A percentile compares a stretch with the other conserved stretches of the same genome.
Evolutionary conservation across 2,888 invertebrate genomes (phyloP).

Genomic region (Apeira syringaria): DNA sequence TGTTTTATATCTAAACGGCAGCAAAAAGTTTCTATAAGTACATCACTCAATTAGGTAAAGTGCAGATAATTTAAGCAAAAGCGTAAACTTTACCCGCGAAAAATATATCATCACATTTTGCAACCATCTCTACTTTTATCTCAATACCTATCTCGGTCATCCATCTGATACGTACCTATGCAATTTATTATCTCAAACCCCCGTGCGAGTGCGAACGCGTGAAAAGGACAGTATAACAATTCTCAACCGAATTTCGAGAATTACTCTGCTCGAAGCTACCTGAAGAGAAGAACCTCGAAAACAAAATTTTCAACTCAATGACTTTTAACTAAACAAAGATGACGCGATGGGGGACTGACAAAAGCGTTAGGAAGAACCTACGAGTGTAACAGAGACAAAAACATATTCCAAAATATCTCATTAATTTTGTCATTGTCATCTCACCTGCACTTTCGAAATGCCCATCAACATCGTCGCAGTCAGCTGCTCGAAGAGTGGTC

Average conservation of each 20-base stretch:
- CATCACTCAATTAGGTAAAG: too few relatives aligned
- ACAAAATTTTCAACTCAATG: slow-evolving; percentile 56
- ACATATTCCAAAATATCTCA: slow-evolving; percentile 63
- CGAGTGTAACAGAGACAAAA: slow-evolving; percentile 70
- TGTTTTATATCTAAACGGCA: too few relatives aligned
- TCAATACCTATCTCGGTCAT: slow-evolving; percentile 44
- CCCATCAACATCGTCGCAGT: slow-evolving; percentile 87
- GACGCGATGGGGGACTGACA: slow-evolving; percentile 65
- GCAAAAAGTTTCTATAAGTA: too few relatives aligned
- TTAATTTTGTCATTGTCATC: slow-evolving; percentile 57
- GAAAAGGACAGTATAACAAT: slow-evolving; percentile 43
- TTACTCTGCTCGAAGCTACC: slow-evolving; percentile 46
- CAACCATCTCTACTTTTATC: neutral
- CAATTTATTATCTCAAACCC: slow-evolving; percentile 46
- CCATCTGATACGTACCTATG: slow-evolving; percentile 12
- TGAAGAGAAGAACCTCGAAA: slow-evolving; percentile 59
- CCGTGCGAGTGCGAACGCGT: slow-evolving; percentile 31
- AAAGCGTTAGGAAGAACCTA: slow-evolving; percentile 34
- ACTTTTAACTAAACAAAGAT: slow-evolving; percentile 78
- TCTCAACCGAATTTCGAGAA: slow-evolving; percentile 26
- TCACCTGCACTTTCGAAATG: slow-evolving; percentile 84
- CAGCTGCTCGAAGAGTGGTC: slow-evolving; percentile 85
- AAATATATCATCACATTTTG: neutral
- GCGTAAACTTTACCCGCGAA: too few relatives aligned
- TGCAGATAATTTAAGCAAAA: too few relatives aligned